These are phyloP conservation scores for Saccopteryx bilineata DNA, from an alignment of 2,113 vertebrate species.

Conservation along the genomic window DNA sequence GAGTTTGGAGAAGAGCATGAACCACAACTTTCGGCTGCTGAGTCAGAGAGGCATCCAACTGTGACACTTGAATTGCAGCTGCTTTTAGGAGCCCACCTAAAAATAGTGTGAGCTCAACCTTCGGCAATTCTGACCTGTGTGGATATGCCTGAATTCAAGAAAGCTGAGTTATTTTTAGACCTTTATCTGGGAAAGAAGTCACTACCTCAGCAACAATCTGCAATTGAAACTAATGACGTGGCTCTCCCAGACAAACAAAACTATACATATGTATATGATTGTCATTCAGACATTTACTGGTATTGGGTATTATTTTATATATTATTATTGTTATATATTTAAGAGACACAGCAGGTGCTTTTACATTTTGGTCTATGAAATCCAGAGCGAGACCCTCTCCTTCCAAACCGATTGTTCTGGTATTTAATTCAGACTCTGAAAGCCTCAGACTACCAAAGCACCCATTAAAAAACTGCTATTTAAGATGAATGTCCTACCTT, in stretches of 20 bases:
- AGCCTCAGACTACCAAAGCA: constrained; percentile 14
- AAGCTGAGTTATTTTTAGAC: constrained; percentile 61
- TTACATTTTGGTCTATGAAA: background rate
- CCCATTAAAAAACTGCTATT: constrained; percentile 8
- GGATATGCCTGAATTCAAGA: constrained; percentile 18
- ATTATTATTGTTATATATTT: background rate
- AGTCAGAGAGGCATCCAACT: background rate
- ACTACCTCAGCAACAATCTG: constrained; percentile 38
- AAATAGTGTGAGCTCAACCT: constrained; percentile 53
- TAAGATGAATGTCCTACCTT: constrained; percentile 17
- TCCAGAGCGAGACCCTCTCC: background rate
- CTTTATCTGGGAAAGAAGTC: constrained; percentile 34
- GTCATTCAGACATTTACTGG: background rate
- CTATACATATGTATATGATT: background rate
- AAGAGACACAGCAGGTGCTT: background rate
- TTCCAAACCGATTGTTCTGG: background rate
- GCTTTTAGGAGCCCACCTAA: constrained; percentile 53
- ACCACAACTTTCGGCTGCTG: background rate
- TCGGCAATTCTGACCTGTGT: constrained; percentile 53
- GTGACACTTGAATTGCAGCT: constrained; percentile 40
- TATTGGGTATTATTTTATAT: background rate
- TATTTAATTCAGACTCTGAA: constrained; percentile 29
- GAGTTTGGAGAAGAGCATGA: background rate
- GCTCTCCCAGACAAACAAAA: background rate
- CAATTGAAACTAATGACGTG: constrained; percentile 52